phyloP scores from a whole-genome alignment of 2,797 vertebrate species.

The Naso thynnoides region DNA sequence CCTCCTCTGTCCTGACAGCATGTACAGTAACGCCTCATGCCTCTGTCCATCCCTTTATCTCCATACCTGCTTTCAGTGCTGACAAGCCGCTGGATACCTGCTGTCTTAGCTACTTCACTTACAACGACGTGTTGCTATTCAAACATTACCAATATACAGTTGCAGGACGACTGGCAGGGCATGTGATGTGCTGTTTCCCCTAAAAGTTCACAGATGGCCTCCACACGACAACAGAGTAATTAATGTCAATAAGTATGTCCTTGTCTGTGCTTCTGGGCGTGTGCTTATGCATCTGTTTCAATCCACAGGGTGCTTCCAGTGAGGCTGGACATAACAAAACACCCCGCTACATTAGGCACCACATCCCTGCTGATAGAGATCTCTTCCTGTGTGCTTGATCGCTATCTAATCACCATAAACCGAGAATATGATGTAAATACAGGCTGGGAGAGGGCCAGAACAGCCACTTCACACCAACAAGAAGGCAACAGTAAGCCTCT shows the following conservation, averaged over 20 bases:
- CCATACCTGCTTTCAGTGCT: neutral
- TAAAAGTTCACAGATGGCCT: slow-evolving; percentile 34
- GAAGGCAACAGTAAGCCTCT: slow-evolving; percentile 25
- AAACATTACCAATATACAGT: neutral
- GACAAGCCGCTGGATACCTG: neutral
- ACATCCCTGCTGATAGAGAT: slow-evolving; percentile 64
- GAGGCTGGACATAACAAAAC: slow-evolving; percentile 49
- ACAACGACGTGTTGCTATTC: neutral
- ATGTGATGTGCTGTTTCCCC: neutral
- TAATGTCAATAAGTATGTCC: slow-evolving; percentile 38
- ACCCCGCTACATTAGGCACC: slow-evolving; percentile 63
- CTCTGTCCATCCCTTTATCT: slow-evolving; percentile 28
- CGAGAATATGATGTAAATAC: slow-evolving; percentile 62
- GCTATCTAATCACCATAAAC: slow-evolving; percentile 55
- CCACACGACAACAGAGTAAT: slow-evolving; percentile 28
- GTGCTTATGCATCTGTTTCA: slow-evolving; percentile 54
- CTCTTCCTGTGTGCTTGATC: slow-evolving; percentile 60
- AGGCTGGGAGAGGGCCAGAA: slow-evolving; percentile 52
- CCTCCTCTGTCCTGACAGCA: slow-evolving; percentile 42
- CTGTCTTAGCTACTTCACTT: neutral
- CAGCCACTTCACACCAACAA: slow-evolving; percentile 46
- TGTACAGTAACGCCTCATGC: slow-evolving; percentile 7
- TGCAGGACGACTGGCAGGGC: neutral
- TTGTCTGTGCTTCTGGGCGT: slow-evolving; percentile 38
- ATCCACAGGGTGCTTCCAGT: slow-evolving; percentile 31